Percentiles rank a stretch among this genome's conserved stretches.
Evolutionary conservation across 64 coral and sea anemone genomes (phyloP).

Genomic region (Actinia equina): DNA sequence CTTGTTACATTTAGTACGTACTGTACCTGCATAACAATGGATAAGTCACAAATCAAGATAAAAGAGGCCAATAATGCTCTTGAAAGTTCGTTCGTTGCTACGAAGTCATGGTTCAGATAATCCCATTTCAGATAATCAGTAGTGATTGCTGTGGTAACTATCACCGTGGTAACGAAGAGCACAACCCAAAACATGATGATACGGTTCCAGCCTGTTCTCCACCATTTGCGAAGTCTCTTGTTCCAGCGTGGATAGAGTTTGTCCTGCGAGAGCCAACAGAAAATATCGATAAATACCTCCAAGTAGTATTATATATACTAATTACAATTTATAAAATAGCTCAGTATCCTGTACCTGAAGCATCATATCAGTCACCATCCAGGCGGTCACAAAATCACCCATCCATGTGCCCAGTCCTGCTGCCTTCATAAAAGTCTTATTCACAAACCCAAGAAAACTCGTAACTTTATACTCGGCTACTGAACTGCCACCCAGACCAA

Average conservation of each 20-base stretch:
- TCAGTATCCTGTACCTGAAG: constrained; percentile 53
- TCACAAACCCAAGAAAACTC: constrained; percentile 60
- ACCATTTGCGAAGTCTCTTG: constrained; percentile 57
- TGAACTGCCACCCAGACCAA: constrained; percentile 44
- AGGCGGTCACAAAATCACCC: constrained; percentile 98
- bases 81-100: constrained; percentile 88
- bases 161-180: constrained; percentile 55
- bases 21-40: constrained; percentile 97
- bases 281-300: not conserved
- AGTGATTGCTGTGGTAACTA: constrained; percentile 89
- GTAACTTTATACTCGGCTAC: constrained; percentile 67
- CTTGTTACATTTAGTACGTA: not conserved
- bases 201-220: constrained; percentile 80
- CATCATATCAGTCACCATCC: constrained; percentile 99
- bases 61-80: constrained; percentile 89
- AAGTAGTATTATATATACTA: too few species aligned
- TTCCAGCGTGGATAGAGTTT: constrained; percentile 94
- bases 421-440: constrained; percentile 96
- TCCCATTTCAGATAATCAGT: constrained; percentile 92
- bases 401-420: constrained; percentile 95
- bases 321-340: too few species aligned
- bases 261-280: constrained; percentile 54
- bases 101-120: constrained; percentile 74
- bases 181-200: constrained; percentile 91
- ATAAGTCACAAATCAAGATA: constrained; percentile 84